Conservation (phyloP, 2,113 vertebrate species). For the Rhea pennata region DNA sequence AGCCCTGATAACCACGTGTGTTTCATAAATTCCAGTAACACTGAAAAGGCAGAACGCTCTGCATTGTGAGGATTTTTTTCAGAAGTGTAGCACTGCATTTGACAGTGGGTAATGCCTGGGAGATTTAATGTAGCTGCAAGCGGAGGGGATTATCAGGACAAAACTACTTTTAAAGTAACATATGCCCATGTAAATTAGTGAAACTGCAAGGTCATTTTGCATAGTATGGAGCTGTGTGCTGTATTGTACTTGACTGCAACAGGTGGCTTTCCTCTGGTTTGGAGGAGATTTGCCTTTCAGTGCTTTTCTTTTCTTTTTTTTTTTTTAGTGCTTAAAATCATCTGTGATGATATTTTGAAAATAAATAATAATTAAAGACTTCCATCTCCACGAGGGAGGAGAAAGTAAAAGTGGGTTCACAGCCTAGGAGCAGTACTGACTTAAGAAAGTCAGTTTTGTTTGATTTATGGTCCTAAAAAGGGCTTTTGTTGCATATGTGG, state of each 20-base stretch:
- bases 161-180: not conserved
- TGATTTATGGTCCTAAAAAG: slow-evolving; percentile 15
- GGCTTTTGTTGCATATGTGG: not conserved
- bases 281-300: not conserved
- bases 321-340: not conserved
- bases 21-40: not conserved
- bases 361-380: not conserved
- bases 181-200: not conserved
- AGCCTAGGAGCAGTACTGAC: not conserved
- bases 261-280: not conserved
- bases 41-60: not conserved
- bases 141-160: not conserved
- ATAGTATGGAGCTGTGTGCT: not conserved
- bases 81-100: not conserved
- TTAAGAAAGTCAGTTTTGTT: not conserved
- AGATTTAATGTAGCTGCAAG: not conserved
- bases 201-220: not conserved
- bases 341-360: not conserved
- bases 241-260: not conserved
- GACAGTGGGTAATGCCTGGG: not conserved
- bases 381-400: fast-evolving
- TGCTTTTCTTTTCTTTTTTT: not conserved
- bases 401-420: not conserved
- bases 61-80: not conserved
- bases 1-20: fast-evolving